Base-by-base conservation (phyloP, 2,797 vertebrate species). In the Hybognathus amarus region DNA sequence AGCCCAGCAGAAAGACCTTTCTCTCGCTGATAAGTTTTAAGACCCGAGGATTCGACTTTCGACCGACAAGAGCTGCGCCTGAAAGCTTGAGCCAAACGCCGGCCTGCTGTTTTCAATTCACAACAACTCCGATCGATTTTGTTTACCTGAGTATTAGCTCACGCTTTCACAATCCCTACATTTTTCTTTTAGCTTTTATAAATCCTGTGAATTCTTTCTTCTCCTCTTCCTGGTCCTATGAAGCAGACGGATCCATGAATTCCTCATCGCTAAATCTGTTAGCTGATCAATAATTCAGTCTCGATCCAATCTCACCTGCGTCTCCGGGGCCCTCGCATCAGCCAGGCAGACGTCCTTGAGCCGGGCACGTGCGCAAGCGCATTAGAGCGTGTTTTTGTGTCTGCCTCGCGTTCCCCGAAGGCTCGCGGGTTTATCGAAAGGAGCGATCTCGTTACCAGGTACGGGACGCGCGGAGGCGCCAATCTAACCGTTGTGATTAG, bases 201-300 rank as follows among this genome's bases (percentile, higher is more conserved):
- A 81, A 50, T 70, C 79, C 54, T 63, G 13, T 3, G 40, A 68
- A 67, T 59, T 56, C 27, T 24, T 75, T 38, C 75, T 63, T 63
- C 24, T 63, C 59, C 6, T 8, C 24, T 63, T 63, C 61, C 70
- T 52, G 77, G 80, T 89, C 88, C 50, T 85, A 84, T 76, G 71
- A 66, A 54, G 79, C 83, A 73, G 83, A 22, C 85, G 86, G 89
- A 91, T 91, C 93, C 91, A 93, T 92, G 90, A 93, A 94, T 94
- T 94, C 92, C 91, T 95, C 93, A 94, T 94, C 92, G 92, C 90
- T 85, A 93, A 92, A 93, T 95, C 93, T 94, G 93, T 93, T 92
- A 90, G 79, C 89, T 92, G 92, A 95, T 96, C 94, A 95, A 95
- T 95, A 95, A 95, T 96, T 95, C 92, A 95, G 92, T 92, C 93